Base-by-base conservation (phyloP, 37 sponge, comb jelly and placozoan genomes). In the Chondrilla cf. caribensis region DNA sequence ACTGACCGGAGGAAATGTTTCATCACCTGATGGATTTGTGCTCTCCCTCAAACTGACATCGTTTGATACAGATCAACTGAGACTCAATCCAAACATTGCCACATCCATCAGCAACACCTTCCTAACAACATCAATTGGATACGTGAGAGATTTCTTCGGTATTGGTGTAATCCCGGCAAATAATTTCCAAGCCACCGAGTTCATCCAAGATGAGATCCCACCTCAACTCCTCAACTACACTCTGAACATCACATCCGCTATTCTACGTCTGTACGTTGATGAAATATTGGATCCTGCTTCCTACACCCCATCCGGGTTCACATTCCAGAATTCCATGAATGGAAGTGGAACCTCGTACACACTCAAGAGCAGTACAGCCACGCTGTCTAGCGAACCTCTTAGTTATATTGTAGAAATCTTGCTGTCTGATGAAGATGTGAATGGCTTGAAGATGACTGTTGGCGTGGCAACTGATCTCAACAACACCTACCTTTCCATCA, bases 261-360 rank as follows among this genome's bases (percentile, higher is more conserved):
- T 71, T 58, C 55, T 96, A 17, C 54, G 57, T 6, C 64, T 96
- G 5, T 88, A 85, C 54, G 86, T 91, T 60, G 79, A 88, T 79
- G 93, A 96, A 83, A 90, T 96, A 54, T 82, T 96, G 86, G 87
- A 89, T 31, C 86, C 86, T 35, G 82, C 51, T 22, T 65, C 89
- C 5, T 93, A 87, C 82, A 75, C 47, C 26, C 93, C 94, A 31
- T 31, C 57, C 40, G 54, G 59, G 11, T 90, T 96, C 58, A 90
- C 85, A 14, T 28, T 96, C 8, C 91, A 96, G 60, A 82, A 86
- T 19, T 43, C 70, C 3, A 26, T 54, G 1, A 84, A 91, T 78
- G 41, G 32, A 38, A 15, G 24, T 73, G 76, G 76, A 42, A 15
- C 38, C 11, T 25, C 54, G 22, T 82, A 82, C 41, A 8, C 29